Conservation (phyloP, 2,797 vertebrate species). For the Helarctos malayanus region DNA sequence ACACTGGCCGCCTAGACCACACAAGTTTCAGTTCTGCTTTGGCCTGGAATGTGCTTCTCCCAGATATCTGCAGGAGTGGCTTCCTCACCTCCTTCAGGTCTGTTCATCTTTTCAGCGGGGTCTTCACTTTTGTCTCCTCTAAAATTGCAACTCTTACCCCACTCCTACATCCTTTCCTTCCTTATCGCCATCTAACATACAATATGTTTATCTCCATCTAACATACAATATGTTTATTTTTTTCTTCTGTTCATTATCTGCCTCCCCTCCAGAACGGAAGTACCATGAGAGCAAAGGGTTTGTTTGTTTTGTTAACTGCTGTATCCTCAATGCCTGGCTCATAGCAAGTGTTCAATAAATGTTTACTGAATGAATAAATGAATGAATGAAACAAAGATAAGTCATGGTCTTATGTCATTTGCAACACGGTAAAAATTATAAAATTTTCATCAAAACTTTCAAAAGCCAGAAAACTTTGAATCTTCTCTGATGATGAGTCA, state of each 20-base stretch:
- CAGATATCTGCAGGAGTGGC: background rate
- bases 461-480: background rate
- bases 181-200: background rate
- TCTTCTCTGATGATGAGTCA: background rate
- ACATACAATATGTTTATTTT: background rate
- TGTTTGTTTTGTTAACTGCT: background rate
- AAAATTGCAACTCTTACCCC: background rate
- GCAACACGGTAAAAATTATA: background rate
- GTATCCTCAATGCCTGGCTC: background rate
- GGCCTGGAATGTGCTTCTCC: background rate
- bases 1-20: background rate
- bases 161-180: background rate
- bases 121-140: background rate
- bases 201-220: background rate
- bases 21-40: background rate
- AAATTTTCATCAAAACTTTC: slow-evolving; percentile 31
- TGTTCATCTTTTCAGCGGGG: background rate
- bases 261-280: background rate
- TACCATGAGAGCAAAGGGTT: background rate
- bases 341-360: background rate
- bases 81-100: slow-evolving; percentile 12
- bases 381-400: background rate
- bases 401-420: background rate
- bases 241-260: slow-evolving; percentile 24
- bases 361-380: background rate